Base-by-base conservation (phyloP, 1,140 invertebrate species). In the Caenorhabditis remanei region DNA sequence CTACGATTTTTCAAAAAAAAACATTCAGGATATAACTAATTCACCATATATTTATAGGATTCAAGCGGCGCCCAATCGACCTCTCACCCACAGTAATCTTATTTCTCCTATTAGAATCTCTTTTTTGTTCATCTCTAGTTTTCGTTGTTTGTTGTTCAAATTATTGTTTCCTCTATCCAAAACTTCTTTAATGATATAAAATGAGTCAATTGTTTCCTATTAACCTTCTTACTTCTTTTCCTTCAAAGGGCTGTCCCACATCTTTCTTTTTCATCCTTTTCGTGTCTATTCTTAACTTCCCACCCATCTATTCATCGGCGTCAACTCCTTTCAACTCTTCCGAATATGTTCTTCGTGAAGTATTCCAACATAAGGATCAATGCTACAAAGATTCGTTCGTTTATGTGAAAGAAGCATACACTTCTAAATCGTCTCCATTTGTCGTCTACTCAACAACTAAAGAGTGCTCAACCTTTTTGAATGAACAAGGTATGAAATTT, bases 341-440 rank as follows among this genome's bases (percentile, higher is more conserved):
- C 24, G 19, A 48, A 8, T 79, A 79, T 24, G 21, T 50, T 2
- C 71, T 79, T 50, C 46, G 43, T 0, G 24, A 79, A 24, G 71
- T 79, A 2, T 79, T 79, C 19, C 19, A 75, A 24, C 46, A 79
- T 24, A 8, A 48, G 3, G 71, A 79, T n/a, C n/a, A 43, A 11
- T 79, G 71, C 46, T 79, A 79, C n/a, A 24, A 79, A 8, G 71
- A 79, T n/a, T 79, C 71, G 14, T 50, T 79, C n/a, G 71, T 79
- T 46, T 50, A 79, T 50, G 46, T 79, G 4, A 79, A 41, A 79
- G 46, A 16, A 21, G 43, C n/a, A 43, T 46, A 79, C 53, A 19
- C 32, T 13, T 14, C 9, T 11, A 50, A 79, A 50, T 32, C 46
- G 1, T 11, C 13, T 0, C 46, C n/a, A 8, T 79, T 50, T 24